These are phyloP conservation scores for Cecropterus lyciades DNA, from an alignment of 1,140 invertebrate species.

Conservation along the genomic window DNA sequence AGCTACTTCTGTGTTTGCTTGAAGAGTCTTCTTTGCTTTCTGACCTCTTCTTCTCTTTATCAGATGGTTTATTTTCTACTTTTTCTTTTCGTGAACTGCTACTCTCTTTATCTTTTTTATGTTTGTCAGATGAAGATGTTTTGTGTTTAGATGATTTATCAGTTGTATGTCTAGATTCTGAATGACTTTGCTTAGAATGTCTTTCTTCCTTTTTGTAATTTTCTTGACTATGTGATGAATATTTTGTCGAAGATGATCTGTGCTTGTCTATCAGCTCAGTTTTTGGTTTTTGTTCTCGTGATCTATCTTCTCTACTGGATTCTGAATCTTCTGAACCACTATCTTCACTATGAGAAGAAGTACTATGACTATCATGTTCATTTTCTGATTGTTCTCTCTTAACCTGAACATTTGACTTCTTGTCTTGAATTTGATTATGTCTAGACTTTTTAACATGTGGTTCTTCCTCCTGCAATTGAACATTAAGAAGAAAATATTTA, in stretches of 20 bases:
- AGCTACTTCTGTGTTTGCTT: slow-evolving; percentile 44
- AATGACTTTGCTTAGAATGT: slow-evolving; percentile 50
- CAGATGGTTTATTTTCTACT: slow-evolving; percentile 46
- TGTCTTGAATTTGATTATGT: slow-evolving; percentile 50
- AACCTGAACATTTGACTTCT: slow-evolving; percentile 50
- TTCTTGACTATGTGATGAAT: slow-evolving; percentile 50
- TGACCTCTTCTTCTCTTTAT: slow-evolving; percentile 52
- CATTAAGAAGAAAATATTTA: background rate
- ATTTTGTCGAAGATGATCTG: slow-evolving; percentile 51
- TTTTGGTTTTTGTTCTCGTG: slow-evolving; percentile 42
- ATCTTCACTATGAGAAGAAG: slow-evolving; percentile 64
- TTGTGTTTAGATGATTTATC: slow-evolving; percentile 52
- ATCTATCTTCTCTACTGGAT: slow-evolving; percentile 60
- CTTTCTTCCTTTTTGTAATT: slow-evolving; percentile 53
- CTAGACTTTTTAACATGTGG: slow-evolving; percentile 59
- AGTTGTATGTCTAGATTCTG: slow-evolving; percentile 49
- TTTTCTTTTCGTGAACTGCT: slow-evolving; percentile 39
- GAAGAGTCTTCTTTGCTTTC: slow-evolving; percentile 46
- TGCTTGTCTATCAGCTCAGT: slow-evolving; percentile 44
- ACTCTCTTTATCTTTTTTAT: slow-evolving; percentile 35
- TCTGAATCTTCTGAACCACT: slow-evolving; percentile 66
- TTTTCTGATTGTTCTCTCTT: slow-evolving; percentile 57
- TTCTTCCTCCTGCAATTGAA: slow-evolving; percentile 65
- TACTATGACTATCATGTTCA: slow-evolving; percentile 60
- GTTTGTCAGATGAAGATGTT: slow-evolving; percentile 29